These are phyloP conservation scores for Brachionus sp. DNA, from an alignment of 1,140 invertebrate species.

Conservation along the genomic window DNA sequence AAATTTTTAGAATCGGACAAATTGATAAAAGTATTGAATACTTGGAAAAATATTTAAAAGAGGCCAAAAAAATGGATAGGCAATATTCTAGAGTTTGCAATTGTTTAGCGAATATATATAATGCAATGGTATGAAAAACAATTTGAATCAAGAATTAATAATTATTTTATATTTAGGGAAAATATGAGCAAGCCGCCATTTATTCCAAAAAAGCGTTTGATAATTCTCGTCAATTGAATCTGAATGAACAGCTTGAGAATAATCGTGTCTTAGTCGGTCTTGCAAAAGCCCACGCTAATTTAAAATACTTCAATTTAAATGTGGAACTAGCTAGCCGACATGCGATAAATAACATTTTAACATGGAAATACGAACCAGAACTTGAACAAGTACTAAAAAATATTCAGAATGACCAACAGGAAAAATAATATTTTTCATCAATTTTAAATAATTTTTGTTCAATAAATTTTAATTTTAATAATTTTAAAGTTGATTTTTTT, in stretches of 20 bases:
- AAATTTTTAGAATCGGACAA: not conserved
- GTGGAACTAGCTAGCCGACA: conserved; percentile 8
- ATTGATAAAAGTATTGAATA: conserved; percentile 41
- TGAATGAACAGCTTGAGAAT: not conserved
- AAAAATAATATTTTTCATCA: not conserved
- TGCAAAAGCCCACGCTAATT: not conserved
- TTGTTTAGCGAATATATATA: conserved; percentile 22
- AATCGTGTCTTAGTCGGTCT: conserved; percentile 30
- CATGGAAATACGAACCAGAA: conserved; percentile 34
- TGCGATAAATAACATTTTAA: conserved; percentile 11
- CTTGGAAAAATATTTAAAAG: conserved; percentile 34
- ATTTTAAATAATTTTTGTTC: not conserved
- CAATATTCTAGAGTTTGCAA: conserved; percentile 33
- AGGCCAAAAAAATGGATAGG: conserved; percentile 3
- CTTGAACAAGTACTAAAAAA: conserved; percentile 19
- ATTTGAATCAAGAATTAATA: not conserved
- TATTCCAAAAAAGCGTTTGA: conserved; percentile 40
- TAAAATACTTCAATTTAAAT: conserved; percentile 30
- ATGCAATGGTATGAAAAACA: not conserved
- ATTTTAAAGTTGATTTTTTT: no score
- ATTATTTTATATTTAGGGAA: not conserved
- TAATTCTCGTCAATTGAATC: conserved; percentile 31
- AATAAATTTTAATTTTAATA: not conserved
- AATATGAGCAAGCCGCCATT: conserved; percentile 31
- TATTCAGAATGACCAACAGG: not conserved